These are phyloP conservation scores for Zootermopsis nevadensis DNA, from an alignment of 2,888 invertebrate genomes.

Conservation along the genomic window DNA sequence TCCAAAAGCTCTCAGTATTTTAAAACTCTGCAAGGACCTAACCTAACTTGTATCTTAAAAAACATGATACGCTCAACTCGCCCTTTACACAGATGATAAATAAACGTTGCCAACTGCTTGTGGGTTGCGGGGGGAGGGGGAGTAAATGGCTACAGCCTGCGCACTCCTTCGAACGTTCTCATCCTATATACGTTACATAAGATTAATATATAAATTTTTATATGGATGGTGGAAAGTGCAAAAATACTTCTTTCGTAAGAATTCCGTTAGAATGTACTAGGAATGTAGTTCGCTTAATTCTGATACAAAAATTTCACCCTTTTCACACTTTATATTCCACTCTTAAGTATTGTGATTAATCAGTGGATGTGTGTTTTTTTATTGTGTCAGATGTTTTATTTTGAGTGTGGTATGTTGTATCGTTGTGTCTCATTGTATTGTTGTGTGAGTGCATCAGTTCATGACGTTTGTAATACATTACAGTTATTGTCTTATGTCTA, in stretches of 20 bases:
- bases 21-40: background rate
- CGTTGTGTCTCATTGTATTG: no score
- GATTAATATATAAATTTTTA: background rate
- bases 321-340: no score
- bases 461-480: no score
- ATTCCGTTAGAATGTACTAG: no score
- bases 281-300: no score
- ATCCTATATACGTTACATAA: background rate
- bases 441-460: no score
- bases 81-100: background rate
- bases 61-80: background rate
- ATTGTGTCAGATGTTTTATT: no score
- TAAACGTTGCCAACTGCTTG: background rate
- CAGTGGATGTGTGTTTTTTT: no score
- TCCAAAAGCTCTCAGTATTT: background rate
- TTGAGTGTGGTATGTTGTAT: no score
- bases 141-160: background rate
- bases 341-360: no score
- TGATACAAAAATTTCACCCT: no score
- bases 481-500: no score
- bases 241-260: background rate
- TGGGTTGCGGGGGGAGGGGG: background rate
- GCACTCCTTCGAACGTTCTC: background rate
- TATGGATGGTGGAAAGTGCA: background rate
- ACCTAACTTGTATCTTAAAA: background rate